Conservation (phyloP, 1,140 invertebrate genomes). For the Ctenoplectra terminalis region DNA sequence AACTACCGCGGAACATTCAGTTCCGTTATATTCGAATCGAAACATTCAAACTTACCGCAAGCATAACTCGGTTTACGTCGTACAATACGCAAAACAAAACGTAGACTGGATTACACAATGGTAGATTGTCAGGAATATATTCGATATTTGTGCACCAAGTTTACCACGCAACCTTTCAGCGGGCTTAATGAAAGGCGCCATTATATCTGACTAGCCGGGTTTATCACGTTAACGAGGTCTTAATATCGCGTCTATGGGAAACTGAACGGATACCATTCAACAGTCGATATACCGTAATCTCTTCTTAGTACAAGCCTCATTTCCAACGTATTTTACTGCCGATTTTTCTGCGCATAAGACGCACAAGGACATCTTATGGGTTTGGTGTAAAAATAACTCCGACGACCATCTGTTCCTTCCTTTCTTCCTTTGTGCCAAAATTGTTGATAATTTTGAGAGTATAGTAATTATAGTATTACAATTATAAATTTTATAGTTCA, state of each 20-base stretch:
- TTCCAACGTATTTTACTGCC: conserved; percentile 20
- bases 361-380: neutral
- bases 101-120: neutral
- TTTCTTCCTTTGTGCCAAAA: neutral
- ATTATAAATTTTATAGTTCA: neutral
- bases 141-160: conserved; percentile 13
- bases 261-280: conserved; percentile 53
- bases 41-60: neutral
- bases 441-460: neutral
- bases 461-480: too few relatives aligned
- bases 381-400: conserved; percentile 14
- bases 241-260: conserved; percentile 49
- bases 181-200: conserved; percentile 48
- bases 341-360: conserved; percentile 14
- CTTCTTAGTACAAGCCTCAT: conserved; percentile 30
- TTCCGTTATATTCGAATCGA: neutral
- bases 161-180: conserved; percentile 33
- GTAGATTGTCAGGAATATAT: conserved; percentile 21
- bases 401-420: neutral
- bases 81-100: neutral
- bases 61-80: neutral
- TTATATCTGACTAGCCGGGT: conserved; percentile 42
- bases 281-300: conserved; percentile 45
- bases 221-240: conserved; percentile 51
- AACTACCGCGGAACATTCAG: too few relatives aligned